Evolutionary conservation across 2,888 invertebrate species (phyloP), one percentile per base, ranked within the genome.

Genomic region (Stenurella melanura): DNA sequence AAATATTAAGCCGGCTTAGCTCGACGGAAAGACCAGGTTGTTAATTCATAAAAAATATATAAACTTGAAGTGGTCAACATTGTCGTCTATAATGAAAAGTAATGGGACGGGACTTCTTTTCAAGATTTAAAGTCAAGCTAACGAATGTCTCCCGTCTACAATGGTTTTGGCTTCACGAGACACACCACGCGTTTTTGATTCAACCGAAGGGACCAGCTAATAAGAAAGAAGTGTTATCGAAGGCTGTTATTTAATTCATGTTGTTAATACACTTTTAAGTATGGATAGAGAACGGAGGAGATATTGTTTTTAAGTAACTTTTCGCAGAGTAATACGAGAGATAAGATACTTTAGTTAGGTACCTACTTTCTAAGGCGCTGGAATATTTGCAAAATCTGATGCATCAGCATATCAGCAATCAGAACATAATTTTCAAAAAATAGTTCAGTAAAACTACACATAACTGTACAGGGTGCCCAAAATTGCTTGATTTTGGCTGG

Each of bases 81-180:
- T 84, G 84, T 84, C 84, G 80, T 73, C 82, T 81, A 81, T 85
- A 85, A 85, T 85, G 84, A 85, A 84, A 85, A 85, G 82, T 85
- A 84, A 85, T 85, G 85, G 85, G 70, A 70, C 70, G 70, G 60
- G 81, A 80, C 84, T 82, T 82, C 84, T 83, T 84, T 83, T 83
- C 79, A 80, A 75, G 78, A 70, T 64, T 70, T 70, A 69, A 69
- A 56, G 18, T 58, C 56, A 30, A 34, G 71, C 64, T 74, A 72
- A 57, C 58, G 58, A 71, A 72, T 64, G 58, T 78, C 74, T 63
- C 68, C 73, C 75, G 77, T 74, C 60, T 70, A 15, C 34, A 34
- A 21, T 21, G 50, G 38, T 19, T 60, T 34, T 60, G 10, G 42
- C 60, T 38, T 18, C 60, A 70, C 70, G 70, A 5, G 2, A 50